A percentile compares a stretch with the other conserved stretches of the same genome.
Conservation (phyloP, 2,888 invertebrate genomes). For the Tanytarsus gracilentus region DNA sequence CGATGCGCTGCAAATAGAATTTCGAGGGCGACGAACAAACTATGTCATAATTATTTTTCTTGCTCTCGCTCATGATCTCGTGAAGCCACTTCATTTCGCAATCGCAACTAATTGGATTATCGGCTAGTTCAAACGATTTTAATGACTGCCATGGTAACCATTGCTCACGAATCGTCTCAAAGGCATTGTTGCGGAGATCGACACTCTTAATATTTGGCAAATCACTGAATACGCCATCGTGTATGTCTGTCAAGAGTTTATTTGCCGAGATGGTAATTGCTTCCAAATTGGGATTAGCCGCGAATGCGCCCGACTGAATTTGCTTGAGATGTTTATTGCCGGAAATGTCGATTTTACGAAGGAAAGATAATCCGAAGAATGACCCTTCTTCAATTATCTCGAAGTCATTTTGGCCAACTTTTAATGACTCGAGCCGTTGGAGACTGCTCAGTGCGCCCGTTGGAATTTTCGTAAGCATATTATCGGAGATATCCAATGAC, state of each 20-base stretch:
- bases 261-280: constrained; percentile 51
- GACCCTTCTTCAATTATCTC: constrained; percentile 46
- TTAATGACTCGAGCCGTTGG: constrained; percentile 51
- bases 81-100: constrained; percentile 53
- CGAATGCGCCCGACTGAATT: constrained; percentile 51
- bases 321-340: constrained; percentile 49
- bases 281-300: constrained; percentile 53
- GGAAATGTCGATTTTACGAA: constrained; percentile 51
- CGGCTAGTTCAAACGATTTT: constrained; percentile 49
- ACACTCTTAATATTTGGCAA: constrained; percentile 52
- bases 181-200: constrained; percentile 51
- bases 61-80: constrained; percentile 44
- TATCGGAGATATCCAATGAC: constrained; percentile 50
- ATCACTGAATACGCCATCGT: constrained; percentile 52
- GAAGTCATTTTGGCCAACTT: constrained; percentile 54
- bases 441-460: constrained; percentile 48
- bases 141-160: constrained; percentile 53
- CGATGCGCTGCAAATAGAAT: neutral
- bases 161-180: constrained; percentile 51
- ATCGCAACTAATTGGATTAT: constrained; percentile 53
- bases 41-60: constrained; percentile 17
- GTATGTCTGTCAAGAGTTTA: constrained; percentile 47
- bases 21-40: constrained; percentile 1
- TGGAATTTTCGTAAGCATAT: constrained; percentile 49
- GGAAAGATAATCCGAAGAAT: constrained; percentile 50